A percentile compares a stretch with the other conserved stretches of the same genome.
phyloP scores from a whole-genome alignment of 2,888 invertebrate species.

The Scaptomyza parva region DNA sequence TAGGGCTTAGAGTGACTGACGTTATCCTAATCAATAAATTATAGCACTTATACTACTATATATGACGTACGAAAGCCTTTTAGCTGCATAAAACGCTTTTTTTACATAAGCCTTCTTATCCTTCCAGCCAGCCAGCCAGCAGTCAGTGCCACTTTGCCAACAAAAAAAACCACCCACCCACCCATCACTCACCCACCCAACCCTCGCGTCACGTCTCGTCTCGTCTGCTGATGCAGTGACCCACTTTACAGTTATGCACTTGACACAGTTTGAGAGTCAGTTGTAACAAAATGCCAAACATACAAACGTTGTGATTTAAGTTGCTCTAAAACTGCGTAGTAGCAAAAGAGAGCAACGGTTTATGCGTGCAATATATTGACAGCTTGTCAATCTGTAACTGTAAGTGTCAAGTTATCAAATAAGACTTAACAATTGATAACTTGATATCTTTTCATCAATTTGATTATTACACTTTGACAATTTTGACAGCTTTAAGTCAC shows the following conservation, averaged over 20 bases:
- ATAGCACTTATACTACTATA: constrained; percentile 16
- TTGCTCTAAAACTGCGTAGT: constrained; percentile 6
- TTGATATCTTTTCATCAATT: not conserved
- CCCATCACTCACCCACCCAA: not conserved
- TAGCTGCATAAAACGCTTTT: constrained; percentile 72
- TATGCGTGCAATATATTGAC: not conserved
- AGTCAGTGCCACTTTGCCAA: constrained; percentile 8
- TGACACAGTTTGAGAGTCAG: constrained; percentile 76
- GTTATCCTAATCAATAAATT: constrained; percentile 57
- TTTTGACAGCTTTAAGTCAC: constrained; percentile 3
- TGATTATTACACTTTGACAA: not conserved
- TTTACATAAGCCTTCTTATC: constrained; percentile 75
- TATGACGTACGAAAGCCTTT: constrained; percentile 66
- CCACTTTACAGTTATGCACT: constrained; percentile 70
- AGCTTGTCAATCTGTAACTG: not conserved
- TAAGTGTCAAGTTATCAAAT: not conserved
- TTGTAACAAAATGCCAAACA: constrained; percentile 42
- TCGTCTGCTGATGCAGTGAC: constrained; percentile 48
- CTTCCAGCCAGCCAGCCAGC: constrained; percentile 15
- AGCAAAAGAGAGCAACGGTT: too few species aligned
- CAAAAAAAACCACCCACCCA: constrained; percentile 5
- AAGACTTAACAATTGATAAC: not conserved
- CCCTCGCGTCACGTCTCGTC: constrained; percentile 2
- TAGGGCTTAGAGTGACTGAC: constrained; percentile 5
- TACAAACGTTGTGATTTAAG: constrained; percentile 19